A percentile compares a stretch with the other conserved stretches of the same genome.
Conservation (phyloP, 2,888 invertebrate genomes). For the Cryptus armator region DNA sequence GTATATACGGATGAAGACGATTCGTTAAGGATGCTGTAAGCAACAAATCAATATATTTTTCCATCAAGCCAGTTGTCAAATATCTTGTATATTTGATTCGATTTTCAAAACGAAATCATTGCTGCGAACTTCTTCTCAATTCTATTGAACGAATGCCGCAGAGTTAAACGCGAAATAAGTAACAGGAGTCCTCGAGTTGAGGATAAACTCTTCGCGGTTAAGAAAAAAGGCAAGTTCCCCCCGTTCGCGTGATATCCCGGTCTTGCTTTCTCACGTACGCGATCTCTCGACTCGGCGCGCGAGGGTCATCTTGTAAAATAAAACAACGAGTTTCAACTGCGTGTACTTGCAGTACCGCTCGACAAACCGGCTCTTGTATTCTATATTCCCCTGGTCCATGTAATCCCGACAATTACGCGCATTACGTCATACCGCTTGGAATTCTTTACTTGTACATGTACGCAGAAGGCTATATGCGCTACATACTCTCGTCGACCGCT, state of each 20-base stretch:
- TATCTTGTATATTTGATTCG: neutral
- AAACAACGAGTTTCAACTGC: slow-evolving; percentile 53
- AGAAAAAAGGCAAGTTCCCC: slow-evolving; percentile 18
- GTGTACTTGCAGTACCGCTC: slow-evolving; percentile 75
- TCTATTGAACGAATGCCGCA: neutral
- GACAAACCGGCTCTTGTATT: slow-evolving; percentile 77
- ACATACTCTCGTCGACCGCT: too few relatives aligned
- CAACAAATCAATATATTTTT: neutral
- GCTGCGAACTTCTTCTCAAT: neutral
- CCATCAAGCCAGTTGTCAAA: too few relatives aligned
- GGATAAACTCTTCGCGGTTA: slow-evolving; percentile 21
- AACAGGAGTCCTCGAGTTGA: slow-evolving; percentile 40
- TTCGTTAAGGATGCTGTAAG: neutral
- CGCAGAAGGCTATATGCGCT: too few relatives aligned
- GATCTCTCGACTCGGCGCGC: slow-evolving; percentile 50
- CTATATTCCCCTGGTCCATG: slow-evolving; percentile 82
- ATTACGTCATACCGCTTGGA: slow-evolving; percentile 81
- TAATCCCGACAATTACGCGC: slow-evolving; percentile 83
- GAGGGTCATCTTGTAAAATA: slow-evolving; percentile 51
- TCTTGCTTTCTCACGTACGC: slow-evolving; percentile 56
- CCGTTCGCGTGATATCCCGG: slow-evolving; percentile 43
- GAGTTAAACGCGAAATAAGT: slow-evolving; percentile 5
- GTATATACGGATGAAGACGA: neutral
- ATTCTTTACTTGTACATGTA: slow-evolving; percentile 65
- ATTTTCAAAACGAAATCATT: neutral